phyloP scores from a whole-genome alignment of 2,797 vertebrate species.

The Neoniphon sammara region DNA sequence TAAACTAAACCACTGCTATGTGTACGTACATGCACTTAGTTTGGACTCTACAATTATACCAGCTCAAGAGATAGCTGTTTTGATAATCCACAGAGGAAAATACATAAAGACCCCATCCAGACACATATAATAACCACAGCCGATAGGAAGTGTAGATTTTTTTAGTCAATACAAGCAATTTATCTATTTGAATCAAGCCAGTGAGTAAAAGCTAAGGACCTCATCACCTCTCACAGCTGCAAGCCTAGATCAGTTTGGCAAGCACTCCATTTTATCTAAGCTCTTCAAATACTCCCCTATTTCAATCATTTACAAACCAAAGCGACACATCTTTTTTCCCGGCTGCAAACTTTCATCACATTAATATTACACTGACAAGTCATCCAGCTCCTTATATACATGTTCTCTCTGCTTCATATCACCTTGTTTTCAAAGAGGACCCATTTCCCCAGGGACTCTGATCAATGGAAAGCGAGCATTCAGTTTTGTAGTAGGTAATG shows the following conservation, averaged over 20 bases:
- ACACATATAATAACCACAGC: background rate
- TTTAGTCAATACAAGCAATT: background rate
- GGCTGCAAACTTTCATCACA: background rate
- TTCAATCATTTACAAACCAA: background rate
- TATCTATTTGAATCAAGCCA: background rate
- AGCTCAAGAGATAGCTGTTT: background rate
- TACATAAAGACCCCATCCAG: background rate
- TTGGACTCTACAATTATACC: background rate
- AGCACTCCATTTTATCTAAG: background rate
- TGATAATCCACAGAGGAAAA: background rate
- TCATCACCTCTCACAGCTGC: background rate
- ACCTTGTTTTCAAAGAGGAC: slow-evolving; percentile 35
- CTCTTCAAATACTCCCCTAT: background rate
- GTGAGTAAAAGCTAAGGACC: background rate
- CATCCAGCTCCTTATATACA: slow-evolving; percentile 39
- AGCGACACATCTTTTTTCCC: background rate
- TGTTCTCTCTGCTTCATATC: slow-evolving; percentile 15
- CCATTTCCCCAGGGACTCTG: slow-evolving; percentile 49
- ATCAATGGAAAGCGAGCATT: slow-evolving; percentile 66
- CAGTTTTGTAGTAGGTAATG: slow-evolving; percentile 39
- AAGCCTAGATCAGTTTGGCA: background rate
- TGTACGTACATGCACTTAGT: background rate
- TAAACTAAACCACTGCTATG: background rate
- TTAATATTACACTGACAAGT: slow-evolving; percentile 5
- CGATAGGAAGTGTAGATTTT: background rate